Base-by-base conservation (phyloP, 2,797 vertebrate genomes). In the Sebastes steindachneri region DNA sequence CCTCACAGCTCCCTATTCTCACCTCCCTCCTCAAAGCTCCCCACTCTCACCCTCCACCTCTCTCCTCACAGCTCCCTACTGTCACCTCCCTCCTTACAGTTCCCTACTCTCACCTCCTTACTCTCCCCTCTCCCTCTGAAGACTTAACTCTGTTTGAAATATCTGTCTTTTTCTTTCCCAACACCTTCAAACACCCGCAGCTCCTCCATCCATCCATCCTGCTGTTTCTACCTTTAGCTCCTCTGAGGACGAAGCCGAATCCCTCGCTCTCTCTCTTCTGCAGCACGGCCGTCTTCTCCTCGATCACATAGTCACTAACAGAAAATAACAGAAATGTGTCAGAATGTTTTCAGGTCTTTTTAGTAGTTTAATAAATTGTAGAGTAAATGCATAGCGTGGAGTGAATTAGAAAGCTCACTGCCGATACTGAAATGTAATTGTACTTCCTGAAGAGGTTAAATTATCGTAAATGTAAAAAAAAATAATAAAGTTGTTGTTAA, bases 261-360 rank as follows among this genome's bases (percentile, higher is more conserved):
- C 97, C 97, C 84, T 98, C 97, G 25, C 96, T 98, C 89, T 98
- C 97, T 88, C 97, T 97, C 95, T 98, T 98, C 95, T 98, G 97
- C 83, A 98, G 94, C 28, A 98, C 93, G 4, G 98, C 97, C 1
- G 96, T 97, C 93, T 98, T 98, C 95, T 98, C 97, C 94, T 98
- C 97, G 64, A 98, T 98, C 90, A 98, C 97, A 76, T 98, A 98
- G 95, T 98, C 97, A 69, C 97, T 98, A 66, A 75, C 35, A 73
- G 37, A 33, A 5, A 3, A 23, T 11, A 41, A 54, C 65, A 62
- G 4, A 45, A 6, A 58, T 37, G 11, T 9, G 33, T 21, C 4
- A 19, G 1, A 10, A 21, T 3, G 1, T 14, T 2, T 37, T 28
- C 25, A 5, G 63, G 8, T 64, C 35, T 23, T 23, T 23, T 28